Conservation (phyloP, 1,140 invertebrate species). For the Thaumatotibia leucotreta region DNA sequence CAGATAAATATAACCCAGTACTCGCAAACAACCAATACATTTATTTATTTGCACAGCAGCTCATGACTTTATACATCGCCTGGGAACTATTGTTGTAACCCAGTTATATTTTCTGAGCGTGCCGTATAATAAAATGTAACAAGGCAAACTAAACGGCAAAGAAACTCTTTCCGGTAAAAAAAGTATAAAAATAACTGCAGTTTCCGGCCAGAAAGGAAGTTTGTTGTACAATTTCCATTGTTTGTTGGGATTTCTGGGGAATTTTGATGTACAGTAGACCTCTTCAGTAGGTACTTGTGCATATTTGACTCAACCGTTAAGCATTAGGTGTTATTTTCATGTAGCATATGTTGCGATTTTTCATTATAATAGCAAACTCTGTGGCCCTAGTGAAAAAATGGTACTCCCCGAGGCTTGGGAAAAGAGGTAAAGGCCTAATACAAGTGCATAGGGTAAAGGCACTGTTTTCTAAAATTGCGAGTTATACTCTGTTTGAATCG, state of each 20-base stretch:
- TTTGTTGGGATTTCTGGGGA: not conserved
- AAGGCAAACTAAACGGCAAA: not conserved
- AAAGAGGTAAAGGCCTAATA: no score
- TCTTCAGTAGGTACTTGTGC: not conserved
- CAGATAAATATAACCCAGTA: not conserved
- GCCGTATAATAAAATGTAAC: slow-evolving; percentile 4
- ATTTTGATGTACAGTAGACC: not conserved
- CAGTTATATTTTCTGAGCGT: not conserved
- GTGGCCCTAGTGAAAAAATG: no score
- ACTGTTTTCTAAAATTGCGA: no score
- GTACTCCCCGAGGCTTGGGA: no score
- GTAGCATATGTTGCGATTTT: no score
- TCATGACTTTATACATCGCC: slow-evolving; percentile 8
- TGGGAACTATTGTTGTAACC: slow-evolving; percentile 9
- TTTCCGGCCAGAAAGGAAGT: not conserved
- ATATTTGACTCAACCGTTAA: no score
- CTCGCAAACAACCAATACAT: not conserved
- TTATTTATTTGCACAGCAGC: not conserved
- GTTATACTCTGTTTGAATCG: no score
- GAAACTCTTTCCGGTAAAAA: not conserved
- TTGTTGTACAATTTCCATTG: not conserved
- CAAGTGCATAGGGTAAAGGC: no score
- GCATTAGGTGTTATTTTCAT: no score
- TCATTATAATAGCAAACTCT: no score
- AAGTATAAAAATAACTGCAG: not conserved